Evolutionary conservation across 2,888 invertebrate species (phyloP), one percentile per base, ranked within the genome.

Genomic region (Frankliniella intonsa): DNA sequence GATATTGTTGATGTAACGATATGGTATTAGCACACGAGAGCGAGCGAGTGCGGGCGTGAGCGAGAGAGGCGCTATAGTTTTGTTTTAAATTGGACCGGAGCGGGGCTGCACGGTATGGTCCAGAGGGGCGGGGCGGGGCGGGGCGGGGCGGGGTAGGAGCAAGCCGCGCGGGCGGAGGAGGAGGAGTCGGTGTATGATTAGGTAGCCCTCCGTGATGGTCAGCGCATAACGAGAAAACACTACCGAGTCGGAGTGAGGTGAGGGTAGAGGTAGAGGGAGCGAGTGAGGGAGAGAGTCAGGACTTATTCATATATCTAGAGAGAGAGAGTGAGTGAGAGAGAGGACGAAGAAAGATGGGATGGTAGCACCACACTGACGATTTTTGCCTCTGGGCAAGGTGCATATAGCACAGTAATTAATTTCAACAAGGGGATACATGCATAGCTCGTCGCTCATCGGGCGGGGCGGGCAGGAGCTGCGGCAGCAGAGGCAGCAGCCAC

Each of bases 31-130:
- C 62, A 17, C 62, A 17, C 62, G 62, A 19, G 62, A 62, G 62
- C 62, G 62, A n/a, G 62, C 12, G 55, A 55, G 55, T 17, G 55
- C 12, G 55, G 19, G 55, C 12, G 55, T 17, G 55, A 55, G 55
- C 17, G 62, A 62, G 62, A 62, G 62, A 62, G 8, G 62, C 19
- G 19, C 62, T 19, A 5, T 69, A 69, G 69, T 22, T 69, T 69
- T 69, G 69, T 22, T 69, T 69, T 69, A 69, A 69, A 69, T 69
- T 76, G 25, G 25, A n/a, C 62, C 62, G 62, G 62, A n/a, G 62
- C 62, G 19, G 38, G 38, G 55, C 25, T 25, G 69, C 69, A 76
- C 69, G 69, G 25, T 76, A 76, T 76, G 69, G 69, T 22, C 69
- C 25, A 12, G 25, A 25, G 69, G 69, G 55, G 55, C 55, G 55